phyloP scores from a whole-genome alignment of 2,113 vertebrate genomes.

The Chamaea fasciata region DNA sequence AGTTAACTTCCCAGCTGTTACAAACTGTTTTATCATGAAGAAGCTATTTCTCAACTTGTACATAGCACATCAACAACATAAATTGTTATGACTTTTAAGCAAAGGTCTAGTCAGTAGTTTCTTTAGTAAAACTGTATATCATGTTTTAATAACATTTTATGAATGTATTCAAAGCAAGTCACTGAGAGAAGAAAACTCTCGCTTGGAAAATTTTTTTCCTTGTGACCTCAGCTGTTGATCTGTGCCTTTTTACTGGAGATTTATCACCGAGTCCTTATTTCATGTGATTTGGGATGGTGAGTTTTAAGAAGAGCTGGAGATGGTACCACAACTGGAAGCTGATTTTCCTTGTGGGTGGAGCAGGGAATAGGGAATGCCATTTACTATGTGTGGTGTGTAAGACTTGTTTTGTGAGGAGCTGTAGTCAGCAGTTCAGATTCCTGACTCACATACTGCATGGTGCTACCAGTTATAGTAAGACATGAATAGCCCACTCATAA shows the following conservation, averaged over 20 bases:
- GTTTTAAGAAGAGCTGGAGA: constrained; percentile 29
- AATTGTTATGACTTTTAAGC: constrained; percentile 59
- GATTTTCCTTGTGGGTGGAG: constrained; percentile 39
- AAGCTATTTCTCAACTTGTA: constrained; percentile 59
- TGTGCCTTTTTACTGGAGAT: background rate
- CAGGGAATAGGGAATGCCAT: constrained; percentile 7
- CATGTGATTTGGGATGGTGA: background rate
- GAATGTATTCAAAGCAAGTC: constrained; percentile 40
- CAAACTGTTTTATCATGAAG: constrained; percentile 47
- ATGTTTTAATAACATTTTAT: constrained; percentile 52
- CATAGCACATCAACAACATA: constrained; percentile 24
- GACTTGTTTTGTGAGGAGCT: constrained; percentile 42
- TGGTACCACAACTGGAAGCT: background rate
- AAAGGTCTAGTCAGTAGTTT: constrained; percentile 46
- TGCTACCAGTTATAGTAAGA: constrained; percentile 24
- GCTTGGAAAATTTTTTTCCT: constrained; percentile 8
- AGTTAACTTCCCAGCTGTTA: constrained; percentile 48
- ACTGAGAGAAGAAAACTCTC: background rate
- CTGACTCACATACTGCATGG: constrained; percentile 40
- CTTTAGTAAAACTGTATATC: constrained; percentile 58
- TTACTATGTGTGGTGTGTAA: background rate
- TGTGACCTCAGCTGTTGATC: constrained; percentile 30
- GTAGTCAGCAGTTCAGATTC: constrained; percentile 34
- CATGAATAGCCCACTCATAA: constrained; percentile 20
- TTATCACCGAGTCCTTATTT: background rate